Conservation (phyloP, 2,113 vertebrate genomes). For the Dasyornis broadbenti region DNA sequence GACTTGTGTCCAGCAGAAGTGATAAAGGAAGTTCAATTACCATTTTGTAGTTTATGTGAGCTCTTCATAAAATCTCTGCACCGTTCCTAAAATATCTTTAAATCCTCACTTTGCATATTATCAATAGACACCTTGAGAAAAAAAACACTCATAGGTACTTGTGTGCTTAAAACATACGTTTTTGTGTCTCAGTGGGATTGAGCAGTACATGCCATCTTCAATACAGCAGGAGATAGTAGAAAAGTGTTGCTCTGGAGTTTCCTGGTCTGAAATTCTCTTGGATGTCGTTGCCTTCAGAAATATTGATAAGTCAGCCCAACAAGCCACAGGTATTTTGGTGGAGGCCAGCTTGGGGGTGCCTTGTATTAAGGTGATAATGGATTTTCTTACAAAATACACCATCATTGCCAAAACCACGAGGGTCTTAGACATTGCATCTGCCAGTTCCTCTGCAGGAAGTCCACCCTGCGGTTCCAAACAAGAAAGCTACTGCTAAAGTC, state of each 20-base stretch:
- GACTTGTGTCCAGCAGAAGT: neutral
- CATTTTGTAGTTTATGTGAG: neutral
- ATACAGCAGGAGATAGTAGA: neutral
- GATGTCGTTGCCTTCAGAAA: neutral
- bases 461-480: neutral
- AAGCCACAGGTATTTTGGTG: neutral
- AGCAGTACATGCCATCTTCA: neutral
- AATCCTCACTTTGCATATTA: neutral
- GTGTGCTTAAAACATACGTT: fast-evolving
- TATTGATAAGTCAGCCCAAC: neutral
- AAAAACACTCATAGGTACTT: neutral
- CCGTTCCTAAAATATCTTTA: neutral
- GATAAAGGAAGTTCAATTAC: neutral
- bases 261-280: neutral
- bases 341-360: neutral
- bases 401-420: neutral
- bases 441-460: neutral
- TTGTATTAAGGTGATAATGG: neutral
- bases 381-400: neutral
- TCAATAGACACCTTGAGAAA: neutral
- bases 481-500: neutral
- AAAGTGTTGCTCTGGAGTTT: neutral
- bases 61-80: neutral
- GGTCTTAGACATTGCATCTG: neutral
- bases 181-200: neutral